Evolutionary conservation across 2,888 invertebrate genomes (phyloP), one percentile per base, ranked within the genome.

Genomic region (Terebella lapidaria): DNA sequence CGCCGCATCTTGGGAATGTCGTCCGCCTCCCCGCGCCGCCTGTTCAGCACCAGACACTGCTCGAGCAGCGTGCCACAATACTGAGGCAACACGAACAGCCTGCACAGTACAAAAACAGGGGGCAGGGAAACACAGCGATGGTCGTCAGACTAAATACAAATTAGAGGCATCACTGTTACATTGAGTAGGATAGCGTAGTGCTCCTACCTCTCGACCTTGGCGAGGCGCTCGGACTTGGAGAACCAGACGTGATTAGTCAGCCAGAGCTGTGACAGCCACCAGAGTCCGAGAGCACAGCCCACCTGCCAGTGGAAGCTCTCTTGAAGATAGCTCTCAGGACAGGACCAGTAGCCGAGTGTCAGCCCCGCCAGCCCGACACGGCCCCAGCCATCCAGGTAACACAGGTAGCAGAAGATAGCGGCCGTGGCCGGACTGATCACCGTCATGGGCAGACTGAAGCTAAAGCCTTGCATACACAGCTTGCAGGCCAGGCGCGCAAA

Each of bases 41-140:
- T 83, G 78, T 97, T 95, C 69, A 96, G 81, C 5, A 92, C 92
- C 85, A 99, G 86, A 22, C 94, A 93, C 81, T 97, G 96, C 80
- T 97, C 97, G 63, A 96, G 91, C 20, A 99, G 83, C 24, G 94
- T 81, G 0, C 90, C 88, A 73, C 90, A 91, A 81, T 96, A 95
- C 90, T 95, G 92, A 0, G 97, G 96, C 4, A 89, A 85, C 0
- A 96, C 90, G 75, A 94, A 99, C 58, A 99, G 83, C 56, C 83
- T 83, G 70, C 26, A 35, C 10, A n/a, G n/a, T n/a, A n/a, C n/a
- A n/a, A n/a, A n/a, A n/a, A n/a, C n/a, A n/a, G n/a, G n/a, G n/a
- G n/a, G n/a, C n/a, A n/a, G n/a, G n/a, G n/a, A n/a, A n/a, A n/a
- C n/a, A n/a, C n/a, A n/a, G n/a, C n/a, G n/a, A n/a, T n/a, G n/a